Evolutionary conservation across 2,888 invertebrate species (phyloP), one percentile per base, ranked within the genome.

Genomic region (Julus scandinavius): DNA sequence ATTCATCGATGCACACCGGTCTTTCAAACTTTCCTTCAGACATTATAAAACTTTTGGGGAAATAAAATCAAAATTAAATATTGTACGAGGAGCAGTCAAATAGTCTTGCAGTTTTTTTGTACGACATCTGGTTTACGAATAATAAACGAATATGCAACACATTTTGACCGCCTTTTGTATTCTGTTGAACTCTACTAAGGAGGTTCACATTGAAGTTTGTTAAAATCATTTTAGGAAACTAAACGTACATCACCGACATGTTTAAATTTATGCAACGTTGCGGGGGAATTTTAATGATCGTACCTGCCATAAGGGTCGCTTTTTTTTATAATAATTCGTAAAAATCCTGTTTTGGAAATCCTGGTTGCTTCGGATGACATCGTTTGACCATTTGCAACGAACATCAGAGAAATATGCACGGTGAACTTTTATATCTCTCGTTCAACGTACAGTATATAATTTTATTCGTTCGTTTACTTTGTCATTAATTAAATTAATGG

Each of bases 401-500:
- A 63, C 63, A 63, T 63, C 0, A n/a, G 17, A 63, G 11, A 54
- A 54, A 54, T n/a, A 63, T n/a, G 13, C 45, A 45, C 45, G 45
- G 45, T 63, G n/a, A 63, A 15, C n/a, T 63, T 63, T 63, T 63
- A 6, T 63, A n/a, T 17, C 63, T 63, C n/a, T 54, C 54, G 54
- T 54, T 54, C 54, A 17, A 54, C 45, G 5, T 7, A 29, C 29
- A 50, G 50, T 50, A 13, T 13, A 13, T 54, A 15, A 54, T 54
- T 54, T 54, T 54, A 54, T 54, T 54, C 54, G 54, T 63, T 17
- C n/a, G 63, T 63, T 63, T 63, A 63, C 17, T 63, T 63, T n/a
- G 63, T 72, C 85, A 85, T 84, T 84, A 84, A 84, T 84, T 84
- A 38, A 84, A 84, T 84, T 6, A 85, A 85, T 85, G 41, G 9